Evolutionary conservation across 2,888 invertebrate species (phyloP), one percentile per base, ranked within the genome.

Genomic region (Polyommatus icarus): DNA sequence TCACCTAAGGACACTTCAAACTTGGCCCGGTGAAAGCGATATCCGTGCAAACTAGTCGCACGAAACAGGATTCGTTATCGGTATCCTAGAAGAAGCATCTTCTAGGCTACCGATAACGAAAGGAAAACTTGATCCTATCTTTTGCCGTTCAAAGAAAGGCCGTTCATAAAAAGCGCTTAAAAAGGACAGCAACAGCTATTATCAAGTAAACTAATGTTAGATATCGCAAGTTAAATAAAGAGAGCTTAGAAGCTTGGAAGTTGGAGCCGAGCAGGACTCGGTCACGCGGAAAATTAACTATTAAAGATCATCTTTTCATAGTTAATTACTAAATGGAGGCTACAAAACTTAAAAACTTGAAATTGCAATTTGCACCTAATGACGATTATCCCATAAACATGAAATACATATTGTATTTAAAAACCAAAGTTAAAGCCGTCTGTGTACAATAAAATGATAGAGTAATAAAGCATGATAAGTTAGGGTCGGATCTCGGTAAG

Each of bases 401-500:
- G 1, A 67, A 29, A 29, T 29, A n/a, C n/a, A n/a, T n/a, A 32
- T 32, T 32, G 61, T 29, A 67, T 24, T 67, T 67, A 29, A 67
- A 67, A 67, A 10, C 15, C 61, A 67, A 57, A 29, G 29, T 67
- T 12, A 15, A 4, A 67, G 4, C 24, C 61, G 12, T 67, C 10
- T 67, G 12, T 67, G 61, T 24, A 29, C 24, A 15, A 20, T 29
- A 24, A 67, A 29, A 67, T 67, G 15, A 29, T 67, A 67, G 29
- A 12, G 29, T 29, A 29, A 67, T 67, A 67, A 67, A 67, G 8
- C 20, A 61, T 61, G 61, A 61, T 61, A 61, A 61, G 20, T 61
- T 61, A 20, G 61, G 61, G 61, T 61, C 61, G 61, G 61, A 1
- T 7, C 20, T 61, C 61, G 61, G 61, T 61, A 20, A 67, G 67